Base-by-base conservation (phyloP, 2,797 vertebrate genomes). In the Loriculus beryllinus region DNA sequence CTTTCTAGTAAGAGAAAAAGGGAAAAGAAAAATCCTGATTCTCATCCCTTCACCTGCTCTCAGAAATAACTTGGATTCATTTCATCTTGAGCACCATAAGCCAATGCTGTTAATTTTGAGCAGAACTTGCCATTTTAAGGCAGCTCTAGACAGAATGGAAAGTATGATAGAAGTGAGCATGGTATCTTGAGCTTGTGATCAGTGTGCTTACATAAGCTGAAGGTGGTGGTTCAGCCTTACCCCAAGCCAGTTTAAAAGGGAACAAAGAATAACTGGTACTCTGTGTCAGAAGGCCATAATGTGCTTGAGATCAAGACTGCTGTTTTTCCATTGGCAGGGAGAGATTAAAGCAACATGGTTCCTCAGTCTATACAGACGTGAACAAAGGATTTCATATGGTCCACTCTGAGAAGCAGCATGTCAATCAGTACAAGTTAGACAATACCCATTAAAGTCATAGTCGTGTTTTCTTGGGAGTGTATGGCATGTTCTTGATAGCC, bases 301-400 rank as follows among this genome's bases (percentile, higher is more conserved):
- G 23, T 62, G 79, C 47, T 63, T 54, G 47, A 10, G 49, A 43
- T 10, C 10, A n/a, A 54, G 35, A 59, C 33, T 47, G 7, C 47
- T 29, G 15, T 54, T 80, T 52, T 60, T 54, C n/a, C 22, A 9
- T 22, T 80, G 37, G 4, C 12, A 74, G 37, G 26, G 63, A 52
- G 57, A 86, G 25, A 51, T 62, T n/a, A 40, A 67, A 77, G 10
- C 69, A 51, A 48, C 92, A 48, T 33, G 9, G 2, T 35, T 79
- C 7, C 7, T 74, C 12, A 5, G 0, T 37, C 59, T 51, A 0
- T n/a, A 57, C 26, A 67, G 33, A 21, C 17, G 1, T 37, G 60
- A 82, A 31, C 51, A 40, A 57, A 91, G 59, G 60, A 47, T 76
- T 39, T 70, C 47, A 14, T 18, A 1, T 25, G 67, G 39, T 63